Evolutionary conservation across 2,888 invertebrate species (phyloP).

Genomic region (Priapulus caudatus): DNA sequence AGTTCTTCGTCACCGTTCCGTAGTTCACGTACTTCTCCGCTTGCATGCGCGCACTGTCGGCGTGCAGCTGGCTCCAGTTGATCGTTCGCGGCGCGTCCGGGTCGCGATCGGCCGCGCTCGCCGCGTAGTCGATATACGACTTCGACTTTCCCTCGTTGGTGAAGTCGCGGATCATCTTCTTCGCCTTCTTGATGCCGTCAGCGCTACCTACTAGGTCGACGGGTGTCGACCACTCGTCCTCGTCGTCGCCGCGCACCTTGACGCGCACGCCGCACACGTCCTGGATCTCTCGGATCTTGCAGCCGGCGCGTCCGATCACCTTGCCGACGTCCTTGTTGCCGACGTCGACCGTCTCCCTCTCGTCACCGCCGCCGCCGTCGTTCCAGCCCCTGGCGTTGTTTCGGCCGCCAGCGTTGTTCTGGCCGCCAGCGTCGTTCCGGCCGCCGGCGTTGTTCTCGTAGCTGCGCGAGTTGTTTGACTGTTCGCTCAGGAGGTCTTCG

Average conservation of each 20-base stretch:
- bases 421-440: too few relatives aligned
- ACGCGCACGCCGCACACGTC: slow-evolving; percentile 28
- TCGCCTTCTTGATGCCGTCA: slow-evolving; percentile 44
- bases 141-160: slow-evolving; percentile 10
- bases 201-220: slow-evolving; percentile 45
- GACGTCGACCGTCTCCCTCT: slow-evolving; percentile 4
- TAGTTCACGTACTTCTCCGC: slow-evolving; percentile 42
- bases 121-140: slow-evolving; percentile 9
- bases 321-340: slow-evolving; percentile 33
- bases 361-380: background rate
- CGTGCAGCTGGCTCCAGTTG: slow-evolving; percentile 38
- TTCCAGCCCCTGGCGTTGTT: background rate
- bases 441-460: too few relatives aligned
- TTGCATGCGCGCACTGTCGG: slow-evolving; percentile 30
- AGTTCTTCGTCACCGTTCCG: slow-evolving; percentile 63
- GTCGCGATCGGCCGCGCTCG: slow-evolving; percentile 21
- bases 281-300: slow-evolving; percentile 32
- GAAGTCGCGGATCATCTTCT: slow-evolving; percentile 29
- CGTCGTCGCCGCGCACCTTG: slow-evolving; percentile 41
- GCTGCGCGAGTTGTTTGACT: too few relatives aligned
- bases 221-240: slow-evolving; percentile 31
- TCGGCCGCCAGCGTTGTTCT: background rate
- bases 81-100: slow-evolving; percentile 21
- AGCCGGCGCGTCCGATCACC: slow-evolving; percentile 33
- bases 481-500: background rate